Base-by-base conservation (phyloP, 2,113 vertebrate genomes). In the Motacilla tschutschensis region DNA sequence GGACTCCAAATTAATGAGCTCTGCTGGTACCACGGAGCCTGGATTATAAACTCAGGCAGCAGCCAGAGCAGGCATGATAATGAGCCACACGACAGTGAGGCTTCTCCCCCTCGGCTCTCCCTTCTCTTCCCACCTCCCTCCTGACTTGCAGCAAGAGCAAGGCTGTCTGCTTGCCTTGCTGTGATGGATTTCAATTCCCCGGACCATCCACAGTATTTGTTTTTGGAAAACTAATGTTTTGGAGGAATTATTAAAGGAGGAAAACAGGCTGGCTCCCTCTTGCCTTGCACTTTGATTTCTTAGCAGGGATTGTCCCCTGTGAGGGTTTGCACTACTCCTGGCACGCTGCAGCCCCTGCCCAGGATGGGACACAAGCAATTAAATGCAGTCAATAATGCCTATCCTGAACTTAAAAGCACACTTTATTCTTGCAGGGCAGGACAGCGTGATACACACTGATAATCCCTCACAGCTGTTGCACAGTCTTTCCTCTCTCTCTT, bases 381-480 rank as follows among this genome's bases (percentile, higher is more conserved):
- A 93, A 85, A 66, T 0, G 4, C 82, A 84, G 59, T 70, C 89
- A 84, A 48, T 82, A 90, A 70, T 62, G 55, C 51, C 79, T 82
- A 26, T 18, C 60, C 84, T 70, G 43, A 73, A 79, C 87, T 90
- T 87, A 87, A 85, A 92, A 90, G 79, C 76, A 38, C 53, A 66
- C 41, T 88, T 92, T 44, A 51, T 79, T 77, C 89, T 79, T 51
- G 19, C 76, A 70, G 60, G 31, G 48, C 71, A 82, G 87, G 85
- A 73, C 79, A 83, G 75, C 15, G 9, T 53, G 19, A 69, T 82
- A 71, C 76, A 77, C 89, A 21, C 64, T 66, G 82, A 66, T 90
- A 95, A 93, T 93, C 89, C 87, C 82, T 53, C 82, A 82, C 94
- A 94, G 91, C 89, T 95, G 94, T 77, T 93, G 72, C 82, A 66